Conservation (phyloP, 1,140 invertebrate species). For the Megalonaias nervosa region DNA sequence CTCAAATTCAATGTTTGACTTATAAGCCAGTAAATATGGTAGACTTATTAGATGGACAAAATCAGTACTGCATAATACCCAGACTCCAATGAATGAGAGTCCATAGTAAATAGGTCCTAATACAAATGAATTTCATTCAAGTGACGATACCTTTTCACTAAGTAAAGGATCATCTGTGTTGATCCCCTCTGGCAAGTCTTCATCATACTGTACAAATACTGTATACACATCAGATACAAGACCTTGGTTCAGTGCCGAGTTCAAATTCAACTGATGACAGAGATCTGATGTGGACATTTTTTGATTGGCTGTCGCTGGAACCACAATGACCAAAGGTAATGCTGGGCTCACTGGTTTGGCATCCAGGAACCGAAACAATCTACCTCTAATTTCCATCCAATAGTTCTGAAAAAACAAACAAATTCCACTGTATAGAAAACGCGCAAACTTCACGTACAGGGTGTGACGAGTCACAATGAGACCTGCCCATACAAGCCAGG, state of each 20-base stretch:
- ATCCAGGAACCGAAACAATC: constrained; percentile 50
- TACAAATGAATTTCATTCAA: too few species aligned
- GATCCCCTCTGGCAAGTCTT: constrained; percentile 20
- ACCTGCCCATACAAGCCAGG: neutral
- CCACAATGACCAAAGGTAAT: constrained; percentile 56
- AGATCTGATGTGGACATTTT: constrained; percentile 28
- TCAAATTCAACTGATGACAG: constrained; percentile 39
- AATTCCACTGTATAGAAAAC: neutral
- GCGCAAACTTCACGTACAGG: neutral
- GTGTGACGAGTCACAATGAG: neutral
- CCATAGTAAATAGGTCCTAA: too few species aligned
- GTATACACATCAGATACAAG: constrained; percentile 43
- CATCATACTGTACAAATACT: constrained; percentile 15
- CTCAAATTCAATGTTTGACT: too few species aligned
- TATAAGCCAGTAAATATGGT: too few species aligned
- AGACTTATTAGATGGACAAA: too few species aligned
- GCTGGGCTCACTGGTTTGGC: constrained; percentile 49
- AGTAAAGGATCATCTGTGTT: constrained; percentile 34
- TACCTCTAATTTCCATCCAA: constrained; percentile 47
- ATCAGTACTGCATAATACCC: too few species aligned
- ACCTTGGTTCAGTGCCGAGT: constrained; percentile 36
- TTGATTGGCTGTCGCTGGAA: constrained; percentile 38
- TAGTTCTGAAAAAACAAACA: constrained; percentile 37
- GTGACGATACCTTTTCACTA: constrained; percentile 32
- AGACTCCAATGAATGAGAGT: too few species aligned